Evolutionary conservation across 1,140 invertebrate species (phyloP).

Genomic region (Steinernema khuongi): DNA sequence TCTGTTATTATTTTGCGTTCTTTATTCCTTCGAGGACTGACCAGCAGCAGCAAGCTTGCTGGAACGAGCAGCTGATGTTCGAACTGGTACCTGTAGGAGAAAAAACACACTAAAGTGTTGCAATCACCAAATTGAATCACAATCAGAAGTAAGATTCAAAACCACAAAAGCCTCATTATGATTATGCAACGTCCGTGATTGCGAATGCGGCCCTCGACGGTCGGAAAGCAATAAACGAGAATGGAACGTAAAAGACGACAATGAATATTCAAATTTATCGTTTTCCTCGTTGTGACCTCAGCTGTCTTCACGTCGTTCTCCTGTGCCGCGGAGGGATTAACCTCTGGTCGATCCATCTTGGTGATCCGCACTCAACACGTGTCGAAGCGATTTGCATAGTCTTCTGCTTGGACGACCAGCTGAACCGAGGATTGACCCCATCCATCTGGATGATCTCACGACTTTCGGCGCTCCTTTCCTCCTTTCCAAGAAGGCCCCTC

Average conservation of each 20-base stretch:
- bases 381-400: not conserved
- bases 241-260: not conserved
- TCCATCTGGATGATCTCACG: not conserved
- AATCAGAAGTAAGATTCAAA: not conserved
- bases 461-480: not conserved
- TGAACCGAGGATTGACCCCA: constrained; percentile 5
- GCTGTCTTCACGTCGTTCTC: not conserved
- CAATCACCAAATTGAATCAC: not conserved
- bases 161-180: not conserved
- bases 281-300: not conserved
- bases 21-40: too few species aligned
- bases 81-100: too few species aligned
- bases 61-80: too few species aligned
- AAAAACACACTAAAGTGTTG: too few species aligned
- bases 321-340: not conserved
- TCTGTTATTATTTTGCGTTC: too few species aligned
- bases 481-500: not conserved
- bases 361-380: not conserved
- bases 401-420: not conserved
- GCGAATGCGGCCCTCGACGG: not conserved
- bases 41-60: too few species aligned
- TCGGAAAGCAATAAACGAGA: not conserved
- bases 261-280: constrained; percentile 15
- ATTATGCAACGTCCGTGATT: not conserved
- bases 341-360: not conserved